Conservation (phyloP, 2,888 invertebrate species). For the Lasioglossum villosulum region DNA sequence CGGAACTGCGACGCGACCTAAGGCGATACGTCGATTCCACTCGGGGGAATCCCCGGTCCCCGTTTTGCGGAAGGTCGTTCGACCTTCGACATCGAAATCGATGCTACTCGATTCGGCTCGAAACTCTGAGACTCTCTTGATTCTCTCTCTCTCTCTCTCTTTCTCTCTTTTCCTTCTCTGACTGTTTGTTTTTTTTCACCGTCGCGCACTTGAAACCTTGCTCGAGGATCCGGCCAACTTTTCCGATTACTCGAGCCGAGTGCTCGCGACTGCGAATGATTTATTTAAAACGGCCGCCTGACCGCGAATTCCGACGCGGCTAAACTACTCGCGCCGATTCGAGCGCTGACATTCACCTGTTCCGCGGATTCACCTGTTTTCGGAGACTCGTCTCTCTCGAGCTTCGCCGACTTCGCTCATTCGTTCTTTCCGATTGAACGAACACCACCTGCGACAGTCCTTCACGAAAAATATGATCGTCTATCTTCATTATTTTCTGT, state of each 20-base stretch:
- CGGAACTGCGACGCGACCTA: conserved; percentile 75
- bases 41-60: conserved; percentile 65
- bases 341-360: background rate
- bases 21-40: conserved; percentile 75
- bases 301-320: background rate
- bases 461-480: background rate
- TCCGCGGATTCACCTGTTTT: background rate
- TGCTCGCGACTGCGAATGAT: conserved; percentile 4
- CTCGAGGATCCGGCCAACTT: conserved; percentile 14
- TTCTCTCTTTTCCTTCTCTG: background rate
- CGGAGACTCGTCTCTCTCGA: background rate
- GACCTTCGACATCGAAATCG: conserved; percentile 72
- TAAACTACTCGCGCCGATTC: background rate
- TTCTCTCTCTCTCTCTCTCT: conserved; percentile 28
- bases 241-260: conserved; percentile 17
- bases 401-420: background rate
- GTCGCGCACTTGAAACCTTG: conserved; percentile 12
- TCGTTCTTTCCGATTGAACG: background rate
- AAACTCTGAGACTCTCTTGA: conserved; percentile 6
- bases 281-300: conserved; percentile 2
- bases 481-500: background rate
- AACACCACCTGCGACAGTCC: background rate
- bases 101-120: conserved; percentile 51
- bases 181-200: background rate
- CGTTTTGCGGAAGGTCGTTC: conserved; percentile 69